Evolutionary conservation across 2,888 invertebrate genomes (phyloP), one percentile per base, ranked within the genome.

Genomic region (Linnaemya tessellans): DNA sequence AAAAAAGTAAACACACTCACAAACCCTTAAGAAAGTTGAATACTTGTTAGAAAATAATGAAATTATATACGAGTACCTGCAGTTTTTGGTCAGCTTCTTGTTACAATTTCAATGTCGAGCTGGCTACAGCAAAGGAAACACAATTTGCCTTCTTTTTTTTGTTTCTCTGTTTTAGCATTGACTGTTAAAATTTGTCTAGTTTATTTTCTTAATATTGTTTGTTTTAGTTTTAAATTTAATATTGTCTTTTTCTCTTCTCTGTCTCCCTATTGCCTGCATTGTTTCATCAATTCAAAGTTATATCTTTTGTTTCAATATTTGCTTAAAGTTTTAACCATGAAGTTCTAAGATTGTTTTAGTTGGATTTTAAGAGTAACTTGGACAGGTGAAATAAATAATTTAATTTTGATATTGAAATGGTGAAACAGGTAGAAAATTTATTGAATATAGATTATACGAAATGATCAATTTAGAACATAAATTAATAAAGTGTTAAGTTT

Each of bases 271-370:
- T 54, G 64, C 67, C 77, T 18, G 67, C 38, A 77, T 56, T 58
- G 15, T 77, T 49, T 46, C 46, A 79, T 51, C 60, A 70, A 79
- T 41, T 70, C 51, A 73, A 78, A 78, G 71, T 71, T 60, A 20
- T 74, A 74, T 58, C 62, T 70, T 58, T 70, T 80, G 49, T 75
- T 75, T 70, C 74, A 80, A 80, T 80, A 84, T 84, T 80, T 84
- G 22, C 49, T 64, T 80, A 30, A 75, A 84, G 79, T 75, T 84
- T 70, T 30, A 65, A 65, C 70, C 38, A 58, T 65, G 20, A 82
- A 38, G 13, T 51, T 70, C 8, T 80, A 25, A 64, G 30, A 30
- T 65, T 64, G 64, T 65, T 71, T 64, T 8, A 46, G 22, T 67
- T 60, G 15, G 51, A 38, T 43, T 51, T 54, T 30, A 35, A 62